phyloP scores from a whole-genome alignment of 2,888 invertebrate genomes.

The Drosophila pseudotalamancana region DNA sequence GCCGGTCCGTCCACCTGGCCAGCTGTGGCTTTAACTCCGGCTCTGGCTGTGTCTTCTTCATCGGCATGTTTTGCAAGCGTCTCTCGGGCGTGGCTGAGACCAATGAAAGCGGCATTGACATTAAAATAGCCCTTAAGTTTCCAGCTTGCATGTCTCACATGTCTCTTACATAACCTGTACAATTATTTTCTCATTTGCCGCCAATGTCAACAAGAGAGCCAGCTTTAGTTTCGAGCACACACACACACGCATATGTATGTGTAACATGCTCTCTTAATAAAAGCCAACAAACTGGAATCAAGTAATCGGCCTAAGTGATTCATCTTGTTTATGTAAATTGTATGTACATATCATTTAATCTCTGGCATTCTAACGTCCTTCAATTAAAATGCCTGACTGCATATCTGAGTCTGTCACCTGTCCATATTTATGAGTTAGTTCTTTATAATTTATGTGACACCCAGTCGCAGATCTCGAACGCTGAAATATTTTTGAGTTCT shows the following conservation, averaged over 20 bases:
- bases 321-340: constrained; percentile 2
- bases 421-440: constrained; percentile 13
- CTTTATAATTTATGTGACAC: constrained; percentile 5
- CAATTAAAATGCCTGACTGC: constrained; percentile 59
- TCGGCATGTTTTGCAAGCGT: constrained; percentile 24
- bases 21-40: background rate
- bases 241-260: background rate
- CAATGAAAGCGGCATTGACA: constrained; percentile 60
- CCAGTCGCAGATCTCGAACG: background rate
- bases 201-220: too few relatives aligned
- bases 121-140: constrained; percentile 18
- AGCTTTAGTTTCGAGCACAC: background rate
- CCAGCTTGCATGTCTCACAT: background rate
- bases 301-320: constrained; percentile 17
- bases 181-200: too few relatives aligned
- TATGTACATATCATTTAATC: constrained; percentile 1
- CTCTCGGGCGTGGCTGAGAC: constrained; percentile 17
- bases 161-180: too few relatives aligned
- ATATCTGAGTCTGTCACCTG: constrained; percentile 32
- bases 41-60: constrained; percentile 5
- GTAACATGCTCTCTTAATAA: constrained; percentile 4
- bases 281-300: too few relatives aligned
- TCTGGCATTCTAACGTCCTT: constrained; percentile 48
- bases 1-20: constrained; percentile 10
- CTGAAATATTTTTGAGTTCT: background rate